Conservation (phyloP, 2,888 invertebrate species). For the Podotricha telesiphe region DNA sequence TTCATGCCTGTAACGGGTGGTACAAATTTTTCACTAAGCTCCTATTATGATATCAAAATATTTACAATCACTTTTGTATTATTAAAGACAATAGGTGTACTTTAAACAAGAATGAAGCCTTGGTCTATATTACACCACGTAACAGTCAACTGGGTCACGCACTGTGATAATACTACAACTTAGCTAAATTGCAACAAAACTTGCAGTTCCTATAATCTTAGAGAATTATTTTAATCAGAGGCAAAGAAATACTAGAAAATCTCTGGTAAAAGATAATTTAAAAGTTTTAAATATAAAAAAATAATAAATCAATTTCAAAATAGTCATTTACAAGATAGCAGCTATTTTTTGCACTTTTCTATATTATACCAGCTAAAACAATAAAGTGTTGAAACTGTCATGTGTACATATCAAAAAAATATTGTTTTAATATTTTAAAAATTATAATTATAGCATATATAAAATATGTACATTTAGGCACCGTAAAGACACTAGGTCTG, state of each 20-base stretch:
- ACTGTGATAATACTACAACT: conserved; percentile 35
- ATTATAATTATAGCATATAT: too few relatives aligned
- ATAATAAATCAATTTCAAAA: too few relatives aligned
- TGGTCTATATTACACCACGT: conserved; percentile 44
- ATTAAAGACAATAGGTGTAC: conserved; percentile 39
- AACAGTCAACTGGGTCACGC: conserved; percentile 43
- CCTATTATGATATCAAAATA: background rate
- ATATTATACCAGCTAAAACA: too few relatives aligned
- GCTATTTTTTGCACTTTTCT: too few relatives aligned
- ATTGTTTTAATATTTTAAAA: too few relatives aligned
- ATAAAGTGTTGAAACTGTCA: too few relatives aligned
- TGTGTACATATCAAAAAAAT: too few relatives aligned
- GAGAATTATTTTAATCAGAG: background rate
- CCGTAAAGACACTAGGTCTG: background rate
- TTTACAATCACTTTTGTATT: background rate
- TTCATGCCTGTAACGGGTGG: background rate
- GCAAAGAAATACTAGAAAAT: too few relatives aligned
- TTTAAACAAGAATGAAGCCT: conserved; percentile 42
- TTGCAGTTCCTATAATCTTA: conserved; percentile 35
- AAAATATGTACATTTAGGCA: background rate
- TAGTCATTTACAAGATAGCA: too few relatives aligned
- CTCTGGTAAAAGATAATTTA: too few relatives aligned
- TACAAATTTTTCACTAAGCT: background rate
- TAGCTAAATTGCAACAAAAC: conserved; percentile 38
- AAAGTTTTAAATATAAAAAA: too few relatives aligned